Base-by-base conservation (phyloP, 2,797 vertebrate species). In the Anabas testudineus region DNA sequence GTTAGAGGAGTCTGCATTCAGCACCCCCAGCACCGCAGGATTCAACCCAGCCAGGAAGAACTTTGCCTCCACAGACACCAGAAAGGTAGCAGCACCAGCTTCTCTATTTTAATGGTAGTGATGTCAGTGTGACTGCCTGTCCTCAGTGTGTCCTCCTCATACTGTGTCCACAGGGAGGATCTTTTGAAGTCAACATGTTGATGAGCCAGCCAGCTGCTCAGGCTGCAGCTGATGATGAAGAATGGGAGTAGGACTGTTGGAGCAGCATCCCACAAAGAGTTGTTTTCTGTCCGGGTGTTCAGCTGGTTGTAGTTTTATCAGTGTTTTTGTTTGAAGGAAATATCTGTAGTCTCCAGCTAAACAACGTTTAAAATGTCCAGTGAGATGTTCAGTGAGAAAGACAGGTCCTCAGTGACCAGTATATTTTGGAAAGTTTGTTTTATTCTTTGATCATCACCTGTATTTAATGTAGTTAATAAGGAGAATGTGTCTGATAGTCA, bases 1-100 rank as follows among this genome's bases (percentile, higher is more conserved):
- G 97, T 80, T 99, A 15, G 96, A 96, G 87, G 95, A 97, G 76
- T 84, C 92, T 26, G 95, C 95, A 0, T 94, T 94, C 68, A 89
- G 91, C 45, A 53, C 80, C n/a, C 71, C 73, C 15, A 83, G 88
- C 2, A 53, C 83, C 16, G 30, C 82, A 1, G 77, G 78, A 13
- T 87, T 89, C 64, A 91, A 66, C 71, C 26, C 91, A 26, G 48
- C 65, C 19, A 87, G 84, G 69, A 91, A 45, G 12, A 45, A 46
- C 5, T 94, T 95, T 67, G 82, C 88, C 6, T 90, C 95, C 10
- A 79, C 91, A 18, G 94, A 95, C 86, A 88, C 83, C 3, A 91
- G 93, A 71, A 96, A 93, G 95, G 97, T 97, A 87, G 15, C 0
- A 34, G 5, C 2, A 5, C 12, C 3, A 2, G 15, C n/a, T 18